Evolutionary conservation across 2,888 invertebrate species (phyloP).

Genomic region (Mayetiola destructor): DNA sequence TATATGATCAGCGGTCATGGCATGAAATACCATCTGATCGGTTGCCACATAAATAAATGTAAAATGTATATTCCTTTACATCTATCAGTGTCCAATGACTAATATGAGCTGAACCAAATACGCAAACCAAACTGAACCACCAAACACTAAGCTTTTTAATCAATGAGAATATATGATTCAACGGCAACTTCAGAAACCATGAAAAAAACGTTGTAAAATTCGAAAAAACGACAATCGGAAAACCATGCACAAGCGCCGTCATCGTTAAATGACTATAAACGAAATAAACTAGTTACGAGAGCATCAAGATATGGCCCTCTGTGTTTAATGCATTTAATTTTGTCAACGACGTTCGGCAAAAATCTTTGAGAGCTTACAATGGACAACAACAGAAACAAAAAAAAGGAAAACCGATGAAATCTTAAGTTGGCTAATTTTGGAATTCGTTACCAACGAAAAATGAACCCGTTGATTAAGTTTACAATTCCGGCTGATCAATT

Average conservation of each 20-base stretch:
- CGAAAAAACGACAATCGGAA: no score
- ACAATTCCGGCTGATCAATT: not conserved
- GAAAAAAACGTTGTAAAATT: no score
- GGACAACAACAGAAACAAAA: not conserved
- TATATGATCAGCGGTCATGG: not conserved
- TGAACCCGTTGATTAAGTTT: not conserved
- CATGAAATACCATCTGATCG: slow-evolving; percentile 3
- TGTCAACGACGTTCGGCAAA: no score
- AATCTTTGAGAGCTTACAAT: not conserved
- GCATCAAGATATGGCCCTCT: no score
- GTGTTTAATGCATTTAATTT: slow-evolving; percentile 6
- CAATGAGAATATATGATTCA: no score
- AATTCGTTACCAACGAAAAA: not conserved
- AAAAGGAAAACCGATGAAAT: not conserved
- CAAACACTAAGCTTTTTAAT: no score
- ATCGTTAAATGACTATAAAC: not conserved
- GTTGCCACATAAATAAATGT: not conserved
- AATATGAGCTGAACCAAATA: no score
- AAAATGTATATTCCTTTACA: not conserved
- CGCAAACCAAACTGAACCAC: no score
- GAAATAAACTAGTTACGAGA: no score
- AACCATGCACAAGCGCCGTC: slow-evolving; percentile 2
- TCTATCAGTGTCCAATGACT: no score
- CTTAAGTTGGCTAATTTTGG: slow-evolving; percentile 1
- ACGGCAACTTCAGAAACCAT: no score